phyloP scores from a whole-genome alignment of 1,140 invertebrate species.

The Drosophila grimshawi region DNA sequence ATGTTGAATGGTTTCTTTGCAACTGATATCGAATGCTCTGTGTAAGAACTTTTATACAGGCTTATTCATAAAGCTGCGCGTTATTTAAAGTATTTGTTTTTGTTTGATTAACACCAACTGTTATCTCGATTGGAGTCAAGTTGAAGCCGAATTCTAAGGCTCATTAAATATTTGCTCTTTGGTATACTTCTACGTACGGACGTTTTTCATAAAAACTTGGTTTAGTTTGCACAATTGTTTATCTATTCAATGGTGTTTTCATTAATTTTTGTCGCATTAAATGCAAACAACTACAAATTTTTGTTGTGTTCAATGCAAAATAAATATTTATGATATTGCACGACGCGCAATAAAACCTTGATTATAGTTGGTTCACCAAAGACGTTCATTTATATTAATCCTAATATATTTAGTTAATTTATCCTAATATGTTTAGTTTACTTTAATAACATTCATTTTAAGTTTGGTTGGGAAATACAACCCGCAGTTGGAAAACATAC shows the following conservation, averaged over 20 bases:
- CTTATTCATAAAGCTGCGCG: not conserved
- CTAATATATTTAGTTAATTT: no score
- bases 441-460: no score
- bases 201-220: constrained; percentile 17
- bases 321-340: not conserved
- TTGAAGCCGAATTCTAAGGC: constrained; percentile 6
- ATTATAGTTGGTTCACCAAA: not conserved
- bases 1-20: constrained; percentile 41
- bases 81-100: constrained; percentile 9
- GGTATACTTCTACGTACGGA: not conserved
- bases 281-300: not conserved
- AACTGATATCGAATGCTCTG: constrained; percentile 44
- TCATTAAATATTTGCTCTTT: constrained; percentile 46
- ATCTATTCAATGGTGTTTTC: not conserved
- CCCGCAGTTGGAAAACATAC: no score
- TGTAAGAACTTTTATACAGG: constrained; percentile 50
- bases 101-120: constrained; percentile 47
- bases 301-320: not conserved
- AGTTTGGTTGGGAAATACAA: no score
- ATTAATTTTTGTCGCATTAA: constrained; percentile 28
- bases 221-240: constrained; percentile 52
- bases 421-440: no score
- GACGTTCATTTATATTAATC: no score
- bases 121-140: constrained; percentile 12
- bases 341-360: not conserved